Percentiles rank a stretch among this genome's conserved stretches.
These are phyloP conservation scores for Charina bottae DNA, from an alignment of 2,113 vertebrate species.

Conservation along the genomic window DNA sequence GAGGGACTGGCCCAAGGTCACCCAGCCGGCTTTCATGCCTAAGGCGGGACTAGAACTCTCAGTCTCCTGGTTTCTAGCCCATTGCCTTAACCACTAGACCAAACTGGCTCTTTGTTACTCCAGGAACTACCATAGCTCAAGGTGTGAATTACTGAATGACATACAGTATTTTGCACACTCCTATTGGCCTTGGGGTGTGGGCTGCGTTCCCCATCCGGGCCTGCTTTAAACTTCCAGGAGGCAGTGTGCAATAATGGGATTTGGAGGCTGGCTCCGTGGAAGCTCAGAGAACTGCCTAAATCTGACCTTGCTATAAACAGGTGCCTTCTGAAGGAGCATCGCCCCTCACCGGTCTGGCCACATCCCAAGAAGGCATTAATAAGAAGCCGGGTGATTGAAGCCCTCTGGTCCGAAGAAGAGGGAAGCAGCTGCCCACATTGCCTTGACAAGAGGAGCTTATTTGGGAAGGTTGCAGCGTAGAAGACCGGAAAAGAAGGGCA, in stretches of 20 bases:
- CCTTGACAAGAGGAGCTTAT: neutral
- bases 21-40: too few species aligned
- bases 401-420: neutral
- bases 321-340: neutral
- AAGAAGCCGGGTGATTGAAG: neutral
- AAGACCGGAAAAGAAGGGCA: neutral
- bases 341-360: neutral
- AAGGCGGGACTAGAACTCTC: too few species aligned
- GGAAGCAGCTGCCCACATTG: neutral
- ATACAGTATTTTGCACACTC: too few species aligned
- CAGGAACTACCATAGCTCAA: too few species aligned
- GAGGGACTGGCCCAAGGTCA: too few species aligned
- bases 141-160: too few species aligned
- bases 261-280: neutral
- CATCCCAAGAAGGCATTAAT: neutral
- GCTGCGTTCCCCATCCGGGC: neutral
- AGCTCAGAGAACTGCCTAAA: neutral
- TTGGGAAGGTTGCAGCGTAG: neutral
- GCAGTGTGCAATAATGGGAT: accelerated
- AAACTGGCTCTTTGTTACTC: too few species aligned
- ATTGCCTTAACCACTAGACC: too few species aligned
- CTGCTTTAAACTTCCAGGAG: neutral
- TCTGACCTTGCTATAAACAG: neutral
- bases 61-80: too few species aligned
- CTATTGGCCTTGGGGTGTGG: too few species aligned